These are phyloP conservation scores for Lamellibrachia luymesi DNA, from an alignment of 1,140 invertebrate genomes.

Conservation along the genomic window DNA sequence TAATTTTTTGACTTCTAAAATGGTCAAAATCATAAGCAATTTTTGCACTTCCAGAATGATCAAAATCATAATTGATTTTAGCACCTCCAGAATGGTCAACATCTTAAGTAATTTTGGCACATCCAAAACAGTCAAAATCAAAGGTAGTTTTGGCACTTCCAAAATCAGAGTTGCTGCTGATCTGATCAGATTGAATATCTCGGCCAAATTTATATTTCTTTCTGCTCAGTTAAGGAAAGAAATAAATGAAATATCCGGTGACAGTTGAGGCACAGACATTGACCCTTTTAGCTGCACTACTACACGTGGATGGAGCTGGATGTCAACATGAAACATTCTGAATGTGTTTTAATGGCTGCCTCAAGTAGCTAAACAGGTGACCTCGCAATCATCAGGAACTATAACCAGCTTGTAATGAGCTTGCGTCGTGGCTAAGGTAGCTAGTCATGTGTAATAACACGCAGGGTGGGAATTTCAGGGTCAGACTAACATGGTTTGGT, in stretches of 20 bases:
- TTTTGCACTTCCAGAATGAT: no score
- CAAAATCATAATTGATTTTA: no score
- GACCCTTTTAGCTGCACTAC: neutral
- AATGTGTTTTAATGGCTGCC: neutral
- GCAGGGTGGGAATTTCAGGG: neutral
- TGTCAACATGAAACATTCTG: neutral
- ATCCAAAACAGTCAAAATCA: no score
- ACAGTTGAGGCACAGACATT: neutral
- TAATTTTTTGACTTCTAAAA: neutral
- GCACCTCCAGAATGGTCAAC: no score
- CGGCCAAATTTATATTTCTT: neutral
- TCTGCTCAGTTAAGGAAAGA: neutral
- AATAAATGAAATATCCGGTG: neutral
- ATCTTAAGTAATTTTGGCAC: neutral
- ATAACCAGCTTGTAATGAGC: no score
- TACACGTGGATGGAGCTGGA: neutral
- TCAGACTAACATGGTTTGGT: neutral
- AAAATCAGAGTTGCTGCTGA: neutral
- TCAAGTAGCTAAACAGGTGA: neutral
- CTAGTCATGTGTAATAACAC: no score
- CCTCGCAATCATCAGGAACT: neutral
- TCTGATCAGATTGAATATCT: neutral
- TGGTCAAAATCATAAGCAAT: neutral
- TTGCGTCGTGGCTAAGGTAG: neutral
- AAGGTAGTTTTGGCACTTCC: no score